Evolutionary conservation across 2,888 invertebrate species (phyloP).

Genomic region (Cantharis lateralis): DNA sequence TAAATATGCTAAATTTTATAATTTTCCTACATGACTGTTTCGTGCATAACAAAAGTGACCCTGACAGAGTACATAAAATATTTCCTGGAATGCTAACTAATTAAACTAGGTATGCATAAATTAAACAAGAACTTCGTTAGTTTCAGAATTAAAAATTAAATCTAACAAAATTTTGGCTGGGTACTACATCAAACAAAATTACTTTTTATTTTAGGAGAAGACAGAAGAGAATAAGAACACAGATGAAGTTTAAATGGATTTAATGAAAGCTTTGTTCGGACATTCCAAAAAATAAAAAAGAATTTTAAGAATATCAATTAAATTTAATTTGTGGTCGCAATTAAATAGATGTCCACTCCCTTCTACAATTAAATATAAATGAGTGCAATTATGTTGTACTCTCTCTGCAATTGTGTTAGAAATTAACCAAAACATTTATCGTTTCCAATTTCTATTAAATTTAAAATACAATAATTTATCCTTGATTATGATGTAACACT

Average conservation of each 20-base stretch:
- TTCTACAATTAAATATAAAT: not conserved
- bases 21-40: not conserved
- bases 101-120: not conserved
- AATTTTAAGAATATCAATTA: not conserved
- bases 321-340: not conserved
- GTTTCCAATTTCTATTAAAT: not conserved
- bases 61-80: not conserved
- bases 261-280: not conserved
- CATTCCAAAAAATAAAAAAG: not conserved
- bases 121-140: not conserved
- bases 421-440: not conserved
- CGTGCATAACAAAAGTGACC: not conserved
- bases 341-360: not conserved
- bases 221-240: not conserved
- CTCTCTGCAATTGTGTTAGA: not conserved
- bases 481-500: constrained; percentile 22
- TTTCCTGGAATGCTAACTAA: not conserved
- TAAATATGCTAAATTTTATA: not conserved
- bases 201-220: not conserved
- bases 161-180: not conserved
- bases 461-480: constrained; percentile 1
- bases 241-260: not conserved
- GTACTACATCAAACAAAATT: not conserved
- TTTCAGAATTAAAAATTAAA: not conserved
- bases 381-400: not conserved